Evolutionary conservation across 2,888 invertebrate species (phyloP).

Genomic region (Agriopis aurantiaria): DNA sequence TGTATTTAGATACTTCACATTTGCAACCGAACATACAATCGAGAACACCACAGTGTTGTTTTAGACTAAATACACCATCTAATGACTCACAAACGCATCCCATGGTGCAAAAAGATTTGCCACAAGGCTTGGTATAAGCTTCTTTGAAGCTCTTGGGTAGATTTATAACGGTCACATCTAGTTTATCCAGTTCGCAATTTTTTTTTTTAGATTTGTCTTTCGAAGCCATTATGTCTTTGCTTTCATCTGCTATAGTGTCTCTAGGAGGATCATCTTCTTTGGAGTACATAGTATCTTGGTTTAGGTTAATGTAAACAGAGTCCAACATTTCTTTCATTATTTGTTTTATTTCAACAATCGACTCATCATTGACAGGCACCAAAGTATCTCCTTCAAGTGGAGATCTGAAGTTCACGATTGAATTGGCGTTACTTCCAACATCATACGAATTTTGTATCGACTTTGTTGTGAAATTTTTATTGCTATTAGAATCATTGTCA

Average conservation of each 20-base stretch:
- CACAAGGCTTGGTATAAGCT: conserved; percentile 65
- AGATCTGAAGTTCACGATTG: conserved; percentile 8
- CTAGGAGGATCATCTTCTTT: conserved; percentile 64
- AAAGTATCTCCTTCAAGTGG: conserved; percentile 8
- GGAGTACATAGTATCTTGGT: conserved; percentile 81
- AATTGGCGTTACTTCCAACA: neutral
- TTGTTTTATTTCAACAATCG: conserved; percentile 63
- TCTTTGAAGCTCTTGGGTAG: conserved; percentile 61
- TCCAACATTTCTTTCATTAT: conserved; percentile 85
- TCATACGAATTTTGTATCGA: neutral
- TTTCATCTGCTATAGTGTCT: conserved; percentile 50
- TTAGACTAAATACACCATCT: conserved; percentile 69
- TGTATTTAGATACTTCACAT: conserved; percentile 72
- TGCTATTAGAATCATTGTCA: conserved; percentile 7
- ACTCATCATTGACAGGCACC: neutral
- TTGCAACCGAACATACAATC: conserved; percentile 87
- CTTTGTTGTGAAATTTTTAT: neutral
- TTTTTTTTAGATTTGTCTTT: conserved; percentile 74
- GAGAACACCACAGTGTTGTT: conserved; percentile 87
- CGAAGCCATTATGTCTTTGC: conserved; percentile 45
- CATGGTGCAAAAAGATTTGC: conserved; percentile 85
- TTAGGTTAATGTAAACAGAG: conserved; percentile 87
- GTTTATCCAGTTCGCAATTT: conserved; percentile 84
- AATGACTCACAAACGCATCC: conserved; percentile 90
- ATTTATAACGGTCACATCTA: conserved; percentile 89